Evolutionary conservation across 2,113 vertebrate genomes (phyloP).

Genomic region (Mixornis gularis): DNA sequence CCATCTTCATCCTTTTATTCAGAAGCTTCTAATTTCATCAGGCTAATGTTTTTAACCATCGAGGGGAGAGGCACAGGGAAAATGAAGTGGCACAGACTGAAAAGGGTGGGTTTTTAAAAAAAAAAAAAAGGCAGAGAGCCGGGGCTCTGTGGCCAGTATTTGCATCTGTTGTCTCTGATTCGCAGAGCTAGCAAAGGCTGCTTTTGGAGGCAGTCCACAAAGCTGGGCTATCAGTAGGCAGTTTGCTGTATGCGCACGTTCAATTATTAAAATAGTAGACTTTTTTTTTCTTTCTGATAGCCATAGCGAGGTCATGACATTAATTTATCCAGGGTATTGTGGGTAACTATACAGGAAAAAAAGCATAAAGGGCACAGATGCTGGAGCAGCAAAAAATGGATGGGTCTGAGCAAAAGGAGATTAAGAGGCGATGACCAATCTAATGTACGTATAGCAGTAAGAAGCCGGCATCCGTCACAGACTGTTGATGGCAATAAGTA

Average conservation of each 20-base stretch:
- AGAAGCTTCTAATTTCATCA: neutral
- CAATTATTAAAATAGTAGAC: constrained; percentile 72
- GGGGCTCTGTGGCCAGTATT: constrained; percentile 39
- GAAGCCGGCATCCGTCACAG: constrained; percentile 40
- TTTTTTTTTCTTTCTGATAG: constrained; percentile 66
- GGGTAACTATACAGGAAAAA: constrained; percentile 65
- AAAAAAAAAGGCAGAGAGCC: neutral
- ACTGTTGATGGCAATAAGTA: constrained; percentile 47
- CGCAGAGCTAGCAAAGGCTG: constrained; percentile 22
- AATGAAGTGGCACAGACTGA: neutral
- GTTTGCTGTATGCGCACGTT: constrained; percentile 63
- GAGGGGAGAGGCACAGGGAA: neutral
- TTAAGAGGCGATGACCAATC: constrained; percentile 57
- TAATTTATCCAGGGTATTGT: constrained; percentile 72
- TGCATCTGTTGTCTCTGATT: constrained; percentile 63
- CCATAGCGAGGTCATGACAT: constrained; percentile 67
- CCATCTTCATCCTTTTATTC: neutral
- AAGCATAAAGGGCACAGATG: constrained; percentile 58
- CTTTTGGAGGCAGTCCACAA: constrained; percentile 42
- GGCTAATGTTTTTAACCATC: constrained; percentile 38
- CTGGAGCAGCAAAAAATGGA: constrained; percentile 62
- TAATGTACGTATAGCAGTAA: constrained; percentile 49
- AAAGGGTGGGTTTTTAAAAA: neutral
- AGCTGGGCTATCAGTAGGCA: constrained; percentile 52
- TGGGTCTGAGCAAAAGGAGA: constrained; percentile 64